Evolutionary conservation across 1,140 invertebrate species (phyloP), one percentile per base, ranked within the genome.

Genomic region (Drosophila tsacasi): DNA sequence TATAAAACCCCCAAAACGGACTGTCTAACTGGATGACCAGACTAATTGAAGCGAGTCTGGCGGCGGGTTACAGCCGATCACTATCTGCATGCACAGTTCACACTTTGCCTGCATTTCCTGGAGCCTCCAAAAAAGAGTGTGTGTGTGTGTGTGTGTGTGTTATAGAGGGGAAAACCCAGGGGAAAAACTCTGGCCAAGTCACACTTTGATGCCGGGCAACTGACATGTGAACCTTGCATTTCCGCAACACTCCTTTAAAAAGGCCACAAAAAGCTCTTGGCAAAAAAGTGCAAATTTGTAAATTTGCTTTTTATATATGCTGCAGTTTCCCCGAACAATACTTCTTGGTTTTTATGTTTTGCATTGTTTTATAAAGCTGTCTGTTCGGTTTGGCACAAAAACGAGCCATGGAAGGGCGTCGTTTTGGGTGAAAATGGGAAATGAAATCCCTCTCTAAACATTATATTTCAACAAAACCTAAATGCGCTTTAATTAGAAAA

Each of bases 41-140:
- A 89, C 84, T 89, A 90, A 91, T 91, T 91, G 87, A 89, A 89
- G 73, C 84, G 84, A 89, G 84, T 87, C 83, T 83, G 54, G 54
- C 54, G 71, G 65, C 77, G 44, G 76, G 23, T 73, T 71, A 68
- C 66, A 23, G 17, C 49, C 76, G 86, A 91, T 91, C 63, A 68
- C 66, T 87, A 89, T 87, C 83, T 89, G 81, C 74, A 91, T 91
- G 83, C 87, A 91, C 83, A 91, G 81, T 91, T 91, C 89, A 87
- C 87, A 87, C 84, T 89, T 90, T 84, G 83, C 85, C 63, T 86
- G 79, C 83, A 90, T 77, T 84, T 84, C 83, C 83, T 83, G 77
- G 80, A 52, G 60, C 30, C 64, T 39, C 64, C 21, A 65, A 49
- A 46, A 76, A 50, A 27, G 27, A n/a, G 10, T 7, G 25, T 9